phyloP scores from a whole-genome alignment of 2,888 invertebrate species.

The Athetis lepigone region DNA sequence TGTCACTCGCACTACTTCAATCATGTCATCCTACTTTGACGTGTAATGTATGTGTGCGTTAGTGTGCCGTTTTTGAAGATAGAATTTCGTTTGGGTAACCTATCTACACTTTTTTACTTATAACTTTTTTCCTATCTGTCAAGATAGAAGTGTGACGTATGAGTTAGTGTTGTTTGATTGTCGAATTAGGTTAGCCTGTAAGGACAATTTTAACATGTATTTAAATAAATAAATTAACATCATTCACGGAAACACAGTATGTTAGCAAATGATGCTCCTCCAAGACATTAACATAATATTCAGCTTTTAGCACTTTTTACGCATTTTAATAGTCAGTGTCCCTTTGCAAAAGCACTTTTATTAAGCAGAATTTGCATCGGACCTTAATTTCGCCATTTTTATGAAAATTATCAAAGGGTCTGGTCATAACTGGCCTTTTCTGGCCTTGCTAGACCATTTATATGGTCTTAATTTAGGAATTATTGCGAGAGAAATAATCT shows the following conservation, averaged over 20 bases:
- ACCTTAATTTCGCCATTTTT: conserved; percentile 61
- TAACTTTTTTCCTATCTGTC: no score
- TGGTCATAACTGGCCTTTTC: conserved; percentile 50
- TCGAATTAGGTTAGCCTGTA: no score
- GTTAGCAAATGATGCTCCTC: conserved; percentile 8
- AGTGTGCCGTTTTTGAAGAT: no score
- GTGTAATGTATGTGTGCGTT: no score
- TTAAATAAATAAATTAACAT: background rate
- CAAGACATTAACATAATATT: conserved; percentile 35
- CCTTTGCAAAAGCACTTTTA: conserved; percentile 51
- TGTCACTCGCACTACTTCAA: no score
- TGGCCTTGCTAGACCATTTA: conserved; percentile 20
- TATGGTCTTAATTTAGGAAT: conserved; percentile 44
- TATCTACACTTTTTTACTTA: no score
- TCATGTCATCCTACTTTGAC: no score
- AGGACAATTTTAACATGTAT: no score
- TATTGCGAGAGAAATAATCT: conserved; percentile 16
- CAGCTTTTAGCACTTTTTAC: conserved; percentile 29
- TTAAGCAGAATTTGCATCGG: conserved; percentile 64
- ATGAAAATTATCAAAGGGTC: conserved; percentile 47
- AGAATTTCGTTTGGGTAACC: no score
- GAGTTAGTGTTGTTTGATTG: no score
- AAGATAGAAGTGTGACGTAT: no score
- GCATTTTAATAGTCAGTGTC: conserved; percentile 26
- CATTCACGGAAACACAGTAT: conserved; percentile 3